Evolutionary conservation across 2,113 vertebrate genomes (phyloP).

Genomic region (Sinocyclocheilus anophthalmus): DNA sequence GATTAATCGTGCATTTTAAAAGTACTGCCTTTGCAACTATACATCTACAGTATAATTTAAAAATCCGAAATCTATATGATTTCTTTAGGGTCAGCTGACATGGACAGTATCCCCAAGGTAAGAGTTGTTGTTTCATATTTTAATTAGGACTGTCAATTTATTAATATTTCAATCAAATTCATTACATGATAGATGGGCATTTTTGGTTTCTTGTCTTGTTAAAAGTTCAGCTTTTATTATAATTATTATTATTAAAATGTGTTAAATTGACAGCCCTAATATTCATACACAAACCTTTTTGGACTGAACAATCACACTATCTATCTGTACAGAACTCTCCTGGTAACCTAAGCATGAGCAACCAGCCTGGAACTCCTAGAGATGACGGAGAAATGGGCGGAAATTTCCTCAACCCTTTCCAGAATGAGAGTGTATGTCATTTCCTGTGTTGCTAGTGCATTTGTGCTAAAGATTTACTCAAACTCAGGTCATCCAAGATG

Average conservation of each 20-base stretch:
- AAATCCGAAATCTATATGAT: neutral
- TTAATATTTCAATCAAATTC: neutral
- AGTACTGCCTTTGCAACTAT: neutral
- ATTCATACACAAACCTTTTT: neutral
- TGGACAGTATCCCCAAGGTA: conserved; percentile 91
- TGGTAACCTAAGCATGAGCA: conserved; percentile 98
- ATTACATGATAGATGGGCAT: neutral
- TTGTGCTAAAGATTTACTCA: neutral
- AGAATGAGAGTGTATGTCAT: conserved; percentile 86
- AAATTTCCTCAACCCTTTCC: conserved; percentile 98
- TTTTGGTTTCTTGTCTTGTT: neutral
- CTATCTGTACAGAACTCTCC: conserved; percentile 87
- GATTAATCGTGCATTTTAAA: neutral
- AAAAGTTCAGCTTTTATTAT: neutral
- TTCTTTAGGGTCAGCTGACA: conserved; percentile 85
- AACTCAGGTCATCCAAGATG: neutral
- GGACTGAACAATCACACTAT: neutral
- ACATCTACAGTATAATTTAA: neutral
- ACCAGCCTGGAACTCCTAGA: conserved; percentile 95
- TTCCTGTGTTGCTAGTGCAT: neutral
- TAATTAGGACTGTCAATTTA: neutral
- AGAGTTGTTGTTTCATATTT: conserved; percentile 56
- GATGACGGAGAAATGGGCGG: conserved; percentile 98
- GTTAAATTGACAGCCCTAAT: neutral
- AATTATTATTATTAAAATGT: neutral